Base-by-base conservation (phyloP, 2,888 invertebrate species). In the Tinea pellionella region DNA sequence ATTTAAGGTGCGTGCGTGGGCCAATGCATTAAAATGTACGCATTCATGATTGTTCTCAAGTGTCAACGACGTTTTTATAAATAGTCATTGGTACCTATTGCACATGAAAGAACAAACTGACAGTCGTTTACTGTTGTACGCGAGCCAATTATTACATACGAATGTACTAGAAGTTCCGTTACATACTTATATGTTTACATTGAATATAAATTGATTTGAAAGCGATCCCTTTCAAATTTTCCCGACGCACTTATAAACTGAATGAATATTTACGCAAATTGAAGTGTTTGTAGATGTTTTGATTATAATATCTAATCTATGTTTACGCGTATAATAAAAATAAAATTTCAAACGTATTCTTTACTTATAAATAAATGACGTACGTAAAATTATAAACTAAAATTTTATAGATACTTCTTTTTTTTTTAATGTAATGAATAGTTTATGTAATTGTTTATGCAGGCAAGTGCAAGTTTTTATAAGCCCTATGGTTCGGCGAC, bases 261-360 rank as follows among this genome's bases (percentile, higher is more conserved):
- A 16, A 47, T 47, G 15, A 15, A 47, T 47, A 47, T 47, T 47
- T 47, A 47, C 47, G 16, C 47, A 47, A 47, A 47, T 47, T 16
- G 15, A 47, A 47, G 47, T 47, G 47, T 47, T 47, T 47, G 47
- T 16, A 47, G 15, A 47, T 47, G 47, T 47, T 47, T 16, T 47
- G 47, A 47, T 13, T 16, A 16, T 37, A 24, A 9, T 37, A 37
- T 37, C 37, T 15, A 16, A 47, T 41, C 47, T 47, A 15, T 47
- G 47, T 47, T 47, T 47, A 16, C 24, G 24, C 24, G 24, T 24
- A 6, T 16, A 47, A 47, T 47, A 47, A 37, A 37, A 1, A 37
- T 37, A 37, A 2, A n/a, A 6, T n/a, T 37, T 37, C n/a, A 9
- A 37, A 37, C n/a, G n/a, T 37, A 37, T 37, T 37, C 9, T 37